Evolutionary conservation across 2,888 invertebrate species (phyloP), one percentile per base, ranked within the genome.

Genomic region (Lochmaea crataegi): DNA sequence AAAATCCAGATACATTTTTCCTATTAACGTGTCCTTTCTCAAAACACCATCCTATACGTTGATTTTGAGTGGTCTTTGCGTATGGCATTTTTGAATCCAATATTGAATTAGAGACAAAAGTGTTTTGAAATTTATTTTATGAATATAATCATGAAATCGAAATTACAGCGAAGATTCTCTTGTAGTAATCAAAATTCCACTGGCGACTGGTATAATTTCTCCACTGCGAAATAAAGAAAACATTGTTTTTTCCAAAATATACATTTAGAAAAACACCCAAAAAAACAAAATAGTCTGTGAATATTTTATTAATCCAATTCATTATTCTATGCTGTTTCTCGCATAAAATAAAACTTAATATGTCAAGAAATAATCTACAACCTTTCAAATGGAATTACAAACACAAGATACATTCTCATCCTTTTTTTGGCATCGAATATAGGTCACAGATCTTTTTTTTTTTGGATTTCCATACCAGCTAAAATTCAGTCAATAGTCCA

Each of bases 291-390:
- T n/a, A n/a, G 48, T 7, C n/a, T 14, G 48, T n/a, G 14, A n/a
- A 48, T 48, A 48, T 48, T 1, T 48, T 48, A 48, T 48, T 48
- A 7, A 48, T n/a, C n/a, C 48, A n/a, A 48, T 48, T n/a, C n/a
- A 48, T 48, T 48, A 48, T 14, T 48, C n/a, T n/a, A 48, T n/a
- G 48, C 48, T 48, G 48, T 48, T 48, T 48, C n/a, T 48, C 48
- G 48, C 14, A 48, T 48, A 48, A 48, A 48, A 48, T 48, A n/a
- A 14, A 48, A 48, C 48, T 48, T n/a, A 48, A 48, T 48, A n/a
- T 48, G 48, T 48, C 48, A 48, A 48, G 48, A n/a, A n/a, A 48
- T 48, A 48, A 48, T 48, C n/a, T 48, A 48, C 48, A 48, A 48
- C 48, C n/a, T 14, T 7, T n/a, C 4, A 48, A 48, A 48, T n/a